phyloP scores from a whole-genome alignment of 2,888 invertebrate species.

The Eustalomyia histrio region DNA sequence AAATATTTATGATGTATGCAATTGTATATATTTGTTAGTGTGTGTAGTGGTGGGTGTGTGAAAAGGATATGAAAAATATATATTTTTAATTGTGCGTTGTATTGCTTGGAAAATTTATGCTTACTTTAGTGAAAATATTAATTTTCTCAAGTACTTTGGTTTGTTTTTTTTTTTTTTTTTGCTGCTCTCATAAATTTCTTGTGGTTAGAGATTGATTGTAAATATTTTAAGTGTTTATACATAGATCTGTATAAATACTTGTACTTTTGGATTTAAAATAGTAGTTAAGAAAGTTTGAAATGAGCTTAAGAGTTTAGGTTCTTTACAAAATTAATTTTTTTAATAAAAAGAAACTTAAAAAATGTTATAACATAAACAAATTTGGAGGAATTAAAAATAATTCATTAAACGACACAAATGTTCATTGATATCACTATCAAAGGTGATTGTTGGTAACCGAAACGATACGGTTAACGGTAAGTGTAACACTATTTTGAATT shows the following conservation, averaged over 20 bases:
- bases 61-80: constrained; percentile 57
- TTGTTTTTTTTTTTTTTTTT: constrained; percentile 10
- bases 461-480: too few species aligned
- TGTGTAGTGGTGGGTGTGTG: constrained; percentile 23
- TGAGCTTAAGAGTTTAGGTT: neutral
- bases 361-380: too few species aligned
- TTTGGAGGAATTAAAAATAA: too few species aligned
- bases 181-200: neutral
- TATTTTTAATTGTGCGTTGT: constrained; percentile 54
- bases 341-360: too few species aligned
- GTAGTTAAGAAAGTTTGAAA: neutral
- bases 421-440: too few species aligned
- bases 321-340: too few species aligned
- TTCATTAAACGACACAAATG: too few species aligned
- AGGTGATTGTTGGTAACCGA: too few species aligned
- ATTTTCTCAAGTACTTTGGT: constrained; percentile 61
- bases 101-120: constrained; percentile 62
- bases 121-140: constrained; percentile 59
- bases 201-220: constrained; percentile 7
- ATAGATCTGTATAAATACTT: neutral
- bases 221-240: constrained; percentile 26
- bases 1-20: constrained; percentile 49
- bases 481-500: too few species aligned
- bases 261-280: neutral
- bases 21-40: constrained; percentile 1